Base-by-base conservation (phyloP, 2,113 vertebrate genomes). In the Rissa tridactyla region DNA sequence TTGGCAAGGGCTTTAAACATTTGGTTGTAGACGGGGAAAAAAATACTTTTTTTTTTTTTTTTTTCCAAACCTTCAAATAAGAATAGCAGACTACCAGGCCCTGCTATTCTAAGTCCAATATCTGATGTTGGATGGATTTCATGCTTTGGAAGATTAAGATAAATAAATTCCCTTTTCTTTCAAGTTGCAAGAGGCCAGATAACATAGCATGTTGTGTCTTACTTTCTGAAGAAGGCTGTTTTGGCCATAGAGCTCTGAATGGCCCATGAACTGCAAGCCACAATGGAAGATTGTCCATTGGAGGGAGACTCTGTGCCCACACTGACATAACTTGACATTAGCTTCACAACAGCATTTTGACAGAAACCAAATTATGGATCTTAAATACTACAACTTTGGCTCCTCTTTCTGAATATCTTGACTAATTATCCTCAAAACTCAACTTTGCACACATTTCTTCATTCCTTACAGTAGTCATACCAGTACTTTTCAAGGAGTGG, bases 1-100 rank as follows among this genome's bases (percentile, higher is more conserved):
- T 91, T 93, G 94, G 94, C 96, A 91, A 68, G 57, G 38, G 47
- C 42, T 90, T 93, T 89, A 84, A 91, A 85, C 65, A 87, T 82
- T 95, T 94, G 77, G 42, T 94, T 91, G 86, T 79, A 73, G 44
- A 78, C 4, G 16, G 40, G 21, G 4, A 14, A 79, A 62, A 66
- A 80, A 58, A 22, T 23, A 25, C 15, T 14, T n/a, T 46, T 23
- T 66, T 27, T 40, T 44, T 21, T 57, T n/a, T 46, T 23, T 66
- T 27, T 40, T 38, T 17, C 13, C 5, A 58, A 40, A 42, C 29
- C 13, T 88, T 88, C 58, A 69, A 21, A 65, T 60, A 86, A 77
- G 42, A 69, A 60, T n/a, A 65, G 26, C 34, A 57, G 34, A 55
- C 86, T 83, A 47, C 23, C 44, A 80, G 57, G 11, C 40, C 77